A percentile compares a stretch with the other conserved stretches of the same genome.
phyloP scores from a whole-genome alignment of 2,888 invertebrate genomes.

The Pachliopta kotzebuea region DNA sequence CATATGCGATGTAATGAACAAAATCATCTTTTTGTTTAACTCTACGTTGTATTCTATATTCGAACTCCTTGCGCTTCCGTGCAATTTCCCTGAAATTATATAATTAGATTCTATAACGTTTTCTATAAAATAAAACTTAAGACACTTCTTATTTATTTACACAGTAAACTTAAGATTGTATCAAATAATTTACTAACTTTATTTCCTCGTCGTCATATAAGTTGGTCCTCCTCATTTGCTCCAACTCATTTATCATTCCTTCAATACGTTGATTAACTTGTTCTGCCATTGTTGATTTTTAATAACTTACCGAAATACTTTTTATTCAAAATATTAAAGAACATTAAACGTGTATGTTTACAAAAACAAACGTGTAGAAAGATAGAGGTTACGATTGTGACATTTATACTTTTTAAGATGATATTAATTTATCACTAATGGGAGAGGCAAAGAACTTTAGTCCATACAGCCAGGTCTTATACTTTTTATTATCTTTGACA shows the following conservation, averaged over 20 bases:
- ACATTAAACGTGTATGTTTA: not conserved
- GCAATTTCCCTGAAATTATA: slow-evolving; percentile 80
- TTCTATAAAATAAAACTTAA: not conserved
- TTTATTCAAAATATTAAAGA: slow-evolving; percentile 1
- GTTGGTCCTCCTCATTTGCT: slow-evolving; percentile 87
- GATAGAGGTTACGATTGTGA: slow-evolving; percentile 28
- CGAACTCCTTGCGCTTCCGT: slow-evolving; percentile 85
- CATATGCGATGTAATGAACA: slow-evolving; percentile 85
- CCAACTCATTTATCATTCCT: slow-evolving; percentile 89
- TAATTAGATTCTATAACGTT: not conserved
- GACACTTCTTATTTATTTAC: too few species aligned
- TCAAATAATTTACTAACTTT: slow-evolving; percentile 68
- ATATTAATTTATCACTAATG: too few species aligned
- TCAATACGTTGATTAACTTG: slow-evolving; percentile 89
- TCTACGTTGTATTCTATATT: slow-evolving; percentile 85
- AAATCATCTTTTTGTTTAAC: slow-evolving; percentile 86
- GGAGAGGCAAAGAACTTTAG: too few species aligned
- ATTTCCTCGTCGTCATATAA: slow-evolving; percentile 86
- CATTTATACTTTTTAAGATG: not conserved
- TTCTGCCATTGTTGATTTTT: slow-evolving; percentile 84
- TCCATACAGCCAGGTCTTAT: too few species aligned
- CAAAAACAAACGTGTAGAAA: slow-evolving; percentile 24
- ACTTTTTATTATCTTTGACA: not conserved
- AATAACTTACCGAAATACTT: not conserved
- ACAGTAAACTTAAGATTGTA: too few species aligned